These are phyloP conservation scores for Microcebus murinus DNA, from an alignment of 2,113 vertebrate genomes.

Conservation along the genomic window DNA sequence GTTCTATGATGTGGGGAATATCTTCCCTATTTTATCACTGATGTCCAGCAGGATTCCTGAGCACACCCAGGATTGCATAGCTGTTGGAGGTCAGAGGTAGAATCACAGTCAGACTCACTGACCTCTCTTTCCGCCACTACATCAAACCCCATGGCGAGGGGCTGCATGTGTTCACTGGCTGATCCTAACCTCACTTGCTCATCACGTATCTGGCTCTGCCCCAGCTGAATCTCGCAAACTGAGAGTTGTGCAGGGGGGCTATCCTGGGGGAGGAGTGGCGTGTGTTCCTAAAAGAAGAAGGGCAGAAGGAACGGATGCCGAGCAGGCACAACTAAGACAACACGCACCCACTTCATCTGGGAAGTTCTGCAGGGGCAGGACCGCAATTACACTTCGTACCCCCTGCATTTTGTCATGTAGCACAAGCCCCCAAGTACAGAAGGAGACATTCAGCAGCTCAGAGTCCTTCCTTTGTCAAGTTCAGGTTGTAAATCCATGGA, in stretches of 20 bases:
- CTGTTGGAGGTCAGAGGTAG: too few species aligned
- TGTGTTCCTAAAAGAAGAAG: not conserved
- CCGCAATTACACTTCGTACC: fast-evolving
- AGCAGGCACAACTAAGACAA: fast-evolving
- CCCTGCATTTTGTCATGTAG: not conserved
- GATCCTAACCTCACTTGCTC: not conserved
- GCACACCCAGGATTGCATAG: not conserved
- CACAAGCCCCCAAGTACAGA: not conserved
- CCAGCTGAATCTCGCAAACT: fast-evolving
- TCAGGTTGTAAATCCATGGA: constrained; percentile 43
- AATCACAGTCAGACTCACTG: not conserved
- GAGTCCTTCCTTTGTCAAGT: constrained; percentile 5
- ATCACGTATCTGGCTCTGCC: not conserved
- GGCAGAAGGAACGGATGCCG: fast-evolving
- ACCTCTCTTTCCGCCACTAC: not conserved
- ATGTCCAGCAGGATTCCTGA: fast-evolving
- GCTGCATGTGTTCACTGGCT: not conserved
- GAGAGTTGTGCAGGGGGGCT: fast-evolving
- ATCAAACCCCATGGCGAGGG: fast-evolving
- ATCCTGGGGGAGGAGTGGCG: not conserved
- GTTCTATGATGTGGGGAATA: not conserved
- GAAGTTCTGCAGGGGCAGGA: fast-evolving
- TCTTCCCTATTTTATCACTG: not conserved
- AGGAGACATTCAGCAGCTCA: not conserved
- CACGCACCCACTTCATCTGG: fast-evolving